Evolutionary conservation across 2,888 invertebrate genomes (phyloP), one percentile per base, ranked within the genome.

Genomic region (Lutraria lutraria): DNA sequence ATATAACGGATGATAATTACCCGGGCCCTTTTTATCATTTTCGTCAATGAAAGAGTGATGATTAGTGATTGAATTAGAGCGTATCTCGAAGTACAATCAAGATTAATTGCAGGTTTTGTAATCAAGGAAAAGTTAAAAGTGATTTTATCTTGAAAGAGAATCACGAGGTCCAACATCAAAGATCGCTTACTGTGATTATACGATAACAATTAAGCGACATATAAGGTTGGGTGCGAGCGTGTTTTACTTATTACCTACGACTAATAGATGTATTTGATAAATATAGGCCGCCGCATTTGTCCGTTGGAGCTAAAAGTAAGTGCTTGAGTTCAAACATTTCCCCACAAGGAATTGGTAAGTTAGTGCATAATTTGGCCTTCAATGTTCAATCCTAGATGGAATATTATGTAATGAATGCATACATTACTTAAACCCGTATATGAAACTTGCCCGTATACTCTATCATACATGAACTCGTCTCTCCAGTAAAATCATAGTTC

Each of bases 81-180:
- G n/a, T 88, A 88, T 88, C 88, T 63, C 88, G 80, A 16, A n/a
- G 34, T 53, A 84, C 84, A 81, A 86, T 86, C 86, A 81, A 81
- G 52, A 72, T 63, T 86, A 81, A 86, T 81, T 86, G 63, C 81
- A 81, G 52, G 86, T 43, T 86, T 81, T 86, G 63, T 81, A 81
- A 86, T 81, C 81, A 81, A 86, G 81, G 86, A 53, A 86, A 86
- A 60, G 86, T 81, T 86, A 63, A 81, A 81, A 68, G 68, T 72
- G 81, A 82, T 81, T 72, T 86, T 86, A 86, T 86, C 88, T 53
- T 25, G 63, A 43, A 82, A 31, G 85, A 34, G 34, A 52, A 88
- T 88, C 60, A 79, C 29, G 85, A 43, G 72, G 88, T 81, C 53
- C 79, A 31, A 88, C 80, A 81, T 88, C 88, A 88, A 88, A 88